These are phyloP conservation scores for Drosophila novamexicana DNA, from an alignment of 1,140 invertebrate species.

Conservation along the genomic window DNA sequence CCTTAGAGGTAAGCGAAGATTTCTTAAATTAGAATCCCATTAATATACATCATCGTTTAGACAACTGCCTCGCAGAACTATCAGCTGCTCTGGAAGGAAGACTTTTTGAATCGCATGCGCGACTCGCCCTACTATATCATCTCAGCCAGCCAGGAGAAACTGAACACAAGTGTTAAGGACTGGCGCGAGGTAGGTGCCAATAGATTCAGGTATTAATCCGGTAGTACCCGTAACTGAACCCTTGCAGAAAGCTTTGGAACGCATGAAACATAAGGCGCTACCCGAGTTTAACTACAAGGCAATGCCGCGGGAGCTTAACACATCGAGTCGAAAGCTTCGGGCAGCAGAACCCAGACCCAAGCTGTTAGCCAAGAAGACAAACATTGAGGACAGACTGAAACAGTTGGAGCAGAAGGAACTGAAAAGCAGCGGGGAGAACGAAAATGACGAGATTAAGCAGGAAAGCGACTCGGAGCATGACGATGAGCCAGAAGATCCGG, in stretches of 20 bases:
- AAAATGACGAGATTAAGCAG: conserved; percentile 85
- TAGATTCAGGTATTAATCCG: too few species aligned
- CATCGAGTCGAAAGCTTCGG: conserved; percentile 56
- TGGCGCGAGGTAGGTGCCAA: conserved; percentile 55
- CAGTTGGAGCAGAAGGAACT: conserved; percentile 87
- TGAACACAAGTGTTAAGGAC: conserved; percentile 70
- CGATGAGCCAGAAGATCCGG: conserved; percentile 85
- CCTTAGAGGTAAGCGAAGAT: conserved; percentile 78
- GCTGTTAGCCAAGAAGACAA: conserved; percentile 58
- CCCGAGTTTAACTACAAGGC: conserved; percentile 85
- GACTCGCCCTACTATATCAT: conserved; percentile 87
- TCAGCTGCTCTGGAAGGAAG: conserved; percentile 79
- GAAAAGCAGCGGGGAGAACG: conserved; percentile 86
- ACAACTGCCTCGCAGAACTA: conserved; percentile 73
- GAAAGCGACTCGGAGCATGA: conserved; percentile 84
- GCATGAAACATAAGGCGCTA: conserved; percentile 85
- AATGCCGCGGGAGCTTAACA: conserved; percentile 86
- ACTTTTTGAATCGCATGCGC: conserved; percentile 83
- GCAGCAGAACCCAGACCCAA: conserved; percentile 37
- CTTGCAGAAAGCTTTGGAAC: conserved; percentile 87
- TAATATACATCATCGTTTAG: conserved; percentile 22
- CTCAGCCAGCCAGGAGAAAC: conserved; percentile 86
- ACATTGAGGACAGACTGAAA: conserved; percentile 80
- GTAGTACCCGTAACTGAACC: too few species aligned
- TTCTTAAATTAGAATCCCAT: background rate